Evolutionary conservation across 2,888 invertebrate species (phyloP), one percentile per base, ranked within the genome.

Genomic region (Nomada ferruginata): DNA sequence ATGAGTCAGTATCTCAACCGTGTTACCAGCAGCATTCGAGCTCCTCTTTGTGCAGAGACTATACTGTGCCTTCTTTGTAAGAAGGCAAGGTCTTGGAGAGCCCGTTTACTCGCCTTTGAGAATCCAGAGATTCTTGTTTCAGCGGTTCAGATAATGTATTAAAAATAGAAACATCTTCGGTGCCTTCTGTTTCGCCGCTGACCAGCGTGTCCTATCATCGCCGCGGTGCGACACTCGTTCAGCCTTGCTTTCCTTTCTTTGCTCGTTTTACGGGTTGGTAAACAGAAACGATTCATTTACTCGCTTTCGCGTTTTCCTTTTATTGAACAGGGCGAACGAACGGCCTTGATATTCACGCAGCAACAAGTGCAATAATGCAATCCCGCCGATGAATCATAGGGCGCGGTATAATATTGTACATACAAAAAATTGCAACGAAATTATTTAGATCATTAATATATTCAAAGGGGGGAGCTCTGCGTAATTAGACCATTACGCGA

Each of bases 1-100:
- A 85, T 84, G 80, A 85, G 78, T 84, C 74, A 82, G 50, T 82
- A 66, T 55, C 57, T 55, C 36, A 44, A 42, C 44, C 44, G 36
- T 63, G 64, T 60, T 60, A 36, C 29, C 20, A 44, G 23, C 5
- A 10, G 23, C 26, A 18, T 36, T 10, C 11, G 13, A 52, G 36
- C 20, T 42, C 47, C 57, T 65, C 47, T 81, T 78, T 78, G 70
- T 81, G 44, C 53, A 23, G 36, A 36, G 36, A 36, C 7, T 47
- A 20, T 2, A 55, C 36, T n/a, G n/a, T 42, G 18, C 36, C 76
- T 80, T 75, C 70, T 53, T 63, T 9, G 57, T 57, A 26, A 4
- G 13, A 15, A 61, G 23, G 36, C 52, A 61, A 66, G 55, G 61
- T 60, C 55, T 57, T 50, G 50, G 60, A 66, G 50, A 66, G 74